phyloP scores from a whole-genome alignment of 2,797 vertebrate species.

The Emys orbicularis region DNA sequence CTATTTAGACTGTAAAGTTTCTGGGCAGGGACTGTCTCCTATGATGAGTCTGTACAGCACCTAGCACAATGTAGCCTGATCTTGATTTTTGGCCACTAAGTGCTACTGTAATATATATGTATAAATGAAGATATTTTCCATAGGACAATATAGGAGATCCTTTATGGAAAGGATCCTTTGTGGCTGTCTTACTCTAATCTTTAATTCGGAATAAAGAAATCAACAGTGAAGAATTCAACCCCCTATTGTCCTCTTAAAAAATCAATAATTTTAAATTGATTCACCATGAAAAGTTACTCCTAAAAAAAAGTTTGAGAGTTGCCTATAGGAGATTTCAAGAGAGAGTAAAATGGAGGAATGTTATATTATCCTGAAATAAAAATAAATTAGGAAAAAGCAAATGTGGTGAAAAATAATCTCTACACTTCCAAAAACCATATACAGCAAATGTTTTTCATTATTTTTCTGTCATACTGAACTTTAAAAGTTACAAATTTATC shows the following conservation, averaged over 20 bases:
- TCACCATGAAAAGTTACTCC: not conserved
- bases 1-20: not conserved
- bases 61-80: not conserved
- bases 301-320: not conserved
- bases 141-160: not conserved
- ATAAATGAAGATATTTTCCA: not conserved
- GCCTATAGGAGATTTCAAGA: not conserved
- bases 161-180: not conserved
- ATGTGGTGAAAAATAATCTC: not conserved
- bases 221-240: slow-evolving; percentile 13
- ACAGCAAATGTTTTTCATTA: not conserved
- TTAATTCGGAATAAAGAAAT: not conserved
- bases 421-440: not conserved
- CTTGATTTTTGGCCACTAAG: not conserved
- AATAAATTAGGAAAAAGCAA: not conserved
- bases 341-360: not conserved
- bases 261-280: not conserved
- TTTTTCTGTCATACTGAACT: not conserved
- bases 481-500: not conserved
- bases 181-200: not conserved
- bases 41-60: not conserved
- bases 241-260: not conserved
- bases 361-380: not conserved
- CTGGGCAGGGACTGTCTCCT: not conserved
- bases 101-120: not conserved